A percentile compares a stretch with the other conserved stretches of the same genome.
These are phyloP conservation scores for Phymorhynchus buccinoides DNA, from an alignment of 1,140 invertebrate species.

Conservation along the genomic window DNA sequence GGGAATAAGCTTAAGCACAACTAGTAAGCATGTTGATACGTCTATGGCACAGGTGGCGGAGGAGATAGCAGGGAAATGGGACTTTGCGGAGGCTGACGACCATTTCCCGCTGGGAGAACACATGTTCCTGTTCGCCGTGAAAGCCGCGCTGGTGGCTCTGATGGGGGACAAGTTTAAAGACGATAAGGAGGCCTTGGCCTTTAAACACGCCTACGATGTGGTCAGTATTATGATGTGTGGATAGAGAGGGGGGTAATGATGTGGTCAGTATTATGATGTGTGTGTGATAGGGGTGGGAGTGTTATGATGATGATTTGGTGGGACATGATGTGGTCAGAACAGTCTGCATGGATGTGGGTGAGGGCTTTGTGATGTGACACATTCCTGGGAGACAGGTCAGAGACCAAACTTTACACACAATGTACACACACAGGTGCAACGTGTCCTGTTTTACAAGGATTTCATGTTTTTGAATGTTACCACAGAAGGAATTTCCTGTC, in stretches of 20 bases:
- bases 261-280: no score
- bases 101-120: constrained; percentile 63
- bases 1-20: no score
- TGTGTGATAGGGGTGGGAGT: no score
- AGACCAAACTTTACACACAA: not conserved
- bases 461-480: no score
- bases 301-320: no score
- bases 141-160: constrained; percentile 47
- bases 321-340: no score
- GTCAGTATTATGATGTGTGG: no score
- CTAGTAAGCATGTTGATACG: no score
- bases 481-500: not conserved
- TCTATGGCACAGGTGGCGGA: constrained; percentile 50
- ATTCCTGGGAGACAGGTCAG: not conserved
- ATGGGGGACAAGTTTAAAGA: constrained; percentile 59
- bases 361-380: no score
- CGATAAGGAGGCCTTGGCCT: constrained; percentile 58
- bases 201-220: constrained; percentile 59
- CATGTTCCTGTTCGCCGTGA: constrained; percentile 63
- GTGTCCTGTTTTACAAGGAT: no score
- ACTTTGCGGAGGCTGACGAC: constrained; percentile 50
- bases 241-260: no score
- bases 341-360: no score
- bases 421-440: not conserved
- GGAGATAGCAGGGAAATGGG: constrained; percentile 56